Evolutionary conservation across 2,113 vertebrate species (phyloP), one percentile per base, ranked within the genome.

Genomic region (Notechis scutatus): DNA sequence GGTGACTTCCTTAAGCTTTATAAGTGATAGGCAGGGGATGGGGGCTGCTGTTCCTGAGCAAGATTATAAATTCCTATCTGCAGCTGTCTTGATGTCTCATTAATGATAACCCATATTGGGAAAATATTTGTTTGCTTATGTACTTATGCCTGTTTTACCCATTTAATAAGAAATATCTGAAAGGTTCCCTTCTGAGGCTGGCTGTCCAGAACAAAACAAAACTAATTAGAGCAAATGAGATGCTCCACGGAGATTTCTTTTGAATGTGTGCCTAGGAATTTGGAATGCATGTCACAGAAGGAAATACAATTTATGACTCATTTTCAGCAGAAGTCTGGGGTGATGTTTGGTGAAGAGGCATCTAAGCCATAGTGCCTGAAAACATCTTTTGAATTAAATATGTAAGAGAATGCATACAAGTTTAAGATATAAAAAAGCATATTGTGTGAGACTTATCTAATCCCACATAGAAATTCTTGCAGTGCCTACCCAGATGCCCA

Each of bases 21-120:
- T 0, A 0, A 26, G 74, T 11, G 1, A 55, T 34, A 29, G 85
- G 92, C 2, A 23, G 57, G 29, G 24, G 3, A 3, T 29, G 2
- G 61, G 1, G 57, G 54, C 87, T 74, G 42, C 87, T 45, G 34
- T 90, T 56, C 45, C 0, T 52, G 1, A 3, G 0, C 9, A 2
- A 39, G 92, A 87, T 12, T 21, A 90, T 56, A 92, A 87, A 92
- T 86, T 45, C 85, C 52, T 64, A 11, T 87, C 24, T 24, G 74
- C 88, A 92, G 47, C 39, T 92, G 87, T 90, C 56, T 85, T 92
- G 56, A 93, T 87, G 59, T 42, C 54, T 87, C 50, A 50, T 87
- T 90, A 90, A 87, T 87, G 64, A 61, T 87, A 92, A 85, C 14
- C 55, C 91, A 42, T 3, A 3, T 3, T 9, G 34, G 34, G 29